Evolutionary conservation across 2,113 vertebrate species (phyloP).

Genomic region (Ptyas mucosa): DNA sequence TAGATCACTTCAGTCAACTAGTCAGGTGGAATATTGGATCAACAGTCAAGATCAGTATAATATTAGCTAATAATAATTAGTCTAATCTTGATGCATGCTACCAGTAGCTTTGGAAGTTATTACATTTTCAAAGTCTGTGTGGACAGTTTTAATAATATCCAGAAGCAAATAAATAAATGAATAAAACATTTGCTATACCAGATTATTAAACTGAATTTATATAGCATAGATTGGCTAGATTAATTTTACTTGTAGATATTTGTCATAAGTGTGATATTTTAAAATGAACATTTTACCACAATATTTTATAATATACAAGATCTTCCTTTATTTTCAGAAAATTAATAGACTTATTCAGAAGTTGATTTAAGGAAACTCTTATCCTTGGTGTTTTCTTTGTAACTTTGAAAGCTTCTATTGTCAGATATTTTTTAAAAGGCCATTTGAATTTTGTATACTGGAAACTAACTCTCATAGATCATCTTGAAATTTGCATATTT

Average conservation of each 20-base stretch:
- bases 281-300: not conserved
- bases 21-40: not conserved
- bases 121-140: not conserved
- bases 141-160: not conserved
- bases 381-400: not conserved
- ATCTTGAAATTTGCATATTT: no score
- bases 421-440: not conserved
- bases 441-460: not conserved
- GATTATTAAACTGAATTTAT: not conserved
- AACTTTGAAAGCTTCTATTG: not conserved
- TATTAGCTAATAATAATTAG: not conserved
- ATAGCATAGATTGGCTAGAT: not conserved
- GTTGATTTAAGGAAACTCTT: not conserved
- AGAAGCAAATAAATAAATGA: not conserved
- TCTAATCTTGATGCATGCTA: not conserved
- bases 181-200: not conserved
- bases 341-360: not conserved
- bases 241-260: not conserved
- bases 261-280: not conserved
- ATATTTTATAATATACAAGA: not conserved
- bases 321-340: not conserved
- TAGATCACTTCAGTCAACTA: not conserved
- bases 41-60: not conserved
- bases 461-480: no score
- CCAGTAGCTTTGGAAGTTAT: not conserved